Percentiles rank a stretch among this genome's conserved stretches.
phyloP scores from a whole-genome alignment of 2,797 vertebrate genomes.

The Mallotus villosus region DNA sequence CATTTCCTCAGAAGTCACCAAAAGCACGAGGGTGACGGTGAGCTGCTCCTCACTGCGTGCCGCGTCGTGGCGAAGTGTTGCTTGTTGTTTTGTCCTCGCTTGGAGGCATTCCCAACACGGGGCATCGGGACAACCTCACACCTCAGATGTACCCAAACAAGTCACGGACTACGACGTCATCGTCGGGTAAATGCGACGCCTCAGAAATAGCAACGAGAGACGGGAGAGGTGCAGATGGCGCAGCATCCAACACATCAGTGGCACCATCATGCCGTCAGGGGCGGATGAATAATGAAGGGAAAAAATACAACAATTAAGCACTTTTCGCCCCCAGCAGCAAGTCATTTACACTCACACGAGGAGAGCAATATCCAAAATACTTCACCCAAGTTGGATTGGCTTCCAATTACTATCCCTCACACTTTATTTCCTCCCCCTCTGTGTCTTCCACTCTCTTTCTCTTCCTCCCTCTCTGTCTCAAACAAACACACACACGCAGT shows the following conservation, averaged over 20 bases:
- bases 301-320: conserved; percentile 60
- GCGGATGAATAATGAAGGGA: conserved; percentile 58
- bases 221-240: conserved; percentile 64
- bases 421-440: neutral
- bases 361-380: conserved; percentile 52
- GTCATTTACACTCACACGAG: conserved; percentile 52
- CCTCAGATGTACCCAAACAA: conserved; percentile 50
- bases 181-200: conserved; percentile 47
- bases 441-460: neutral
- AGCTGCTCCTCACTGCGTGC: conserved; percentile 46
- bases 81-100: conserved; percentile 66
- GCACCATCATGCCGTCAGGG: conserved; percentile 64
- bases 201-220: conserved; percentile 49
- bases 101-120: conserved; percentile 56
- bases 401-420: conserved; percentile 20
- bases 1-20: conserved; percentile 60
- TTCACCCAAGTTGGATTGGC: conserved; percentile 17
- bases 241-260: conserved; percentile 63
- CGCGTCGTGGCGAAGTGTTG: conserved; percentile 50
- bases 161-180: conserved; percentile 44
- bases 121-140: conserved; percentile 54
- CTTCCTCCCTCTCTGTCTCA: neutral
- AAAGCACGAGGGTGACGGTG: conserved; percentile 56
- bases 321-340: conserved; percentile 48
- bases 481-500: conserved; percentile 6